These are phyloP conservation scores for Callionymus lyra DNA, from an alignment of 2,113 vertebrate species.

Conservation along the genomic window DNA sequence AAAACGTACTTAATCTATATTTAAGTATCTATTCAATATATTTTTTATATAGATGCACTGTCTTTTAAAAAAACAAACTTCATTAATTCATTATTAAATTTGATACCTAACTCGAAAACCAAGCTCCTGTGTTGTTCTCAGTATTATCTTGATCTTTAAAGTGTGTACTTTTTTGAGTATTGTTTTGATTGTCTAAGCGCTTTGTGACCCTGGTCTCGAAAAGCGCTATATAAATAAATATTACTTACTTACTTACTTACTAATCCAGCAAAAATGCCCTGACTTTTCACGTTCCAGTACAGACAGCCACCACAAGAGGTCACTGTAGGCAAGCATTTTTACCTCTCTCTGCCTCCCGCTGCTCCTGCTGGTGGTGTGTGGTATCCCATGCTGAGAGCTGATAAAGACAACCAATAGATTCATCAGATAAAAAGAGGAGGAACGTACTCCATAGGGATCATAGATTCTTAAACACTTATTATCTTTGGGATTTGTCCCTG, in stretches of 20 bases:
- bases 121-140: too few species aligned
- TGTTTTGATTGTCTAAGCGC: too few species aligned
- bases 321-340: constrained; percentile 65
- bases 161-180: too few species aligned
- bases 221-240: too few species aligned
- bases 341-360: constrained; percentile 1
- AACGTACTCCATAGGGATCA: constrained; percentile 55
- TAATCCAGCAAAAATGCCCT: not conserved
- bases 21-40: too few species aligned
- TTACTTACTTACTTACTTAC: too few species aligned
- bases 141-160: too few species aligned
- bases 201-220: too few species aligned
- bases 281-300: too few species aligned
- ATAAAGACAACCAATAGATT: constrained; percentile 50
- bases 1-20: too few species aligned
- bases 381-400: constrained; percentile 43
- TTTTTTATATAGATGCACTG: too few species aligned
- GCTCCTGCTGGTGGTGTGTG: constrained; percentile 36
- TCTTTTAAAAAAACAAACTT: not conserved
- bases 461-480: constrained; percentile 70
- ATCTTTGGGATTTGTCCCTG: constrained; percentile 69
- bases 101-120: not conserved
- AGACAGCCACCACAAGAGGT: constrained; percentile 57
- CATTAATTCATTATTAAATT: not conserved
- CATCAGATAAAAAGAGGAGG: constrained; percentile 47